Conservation (phyloP, 1,140 invertebrate species). For the Yoshiicerus persimilis region DNA sequence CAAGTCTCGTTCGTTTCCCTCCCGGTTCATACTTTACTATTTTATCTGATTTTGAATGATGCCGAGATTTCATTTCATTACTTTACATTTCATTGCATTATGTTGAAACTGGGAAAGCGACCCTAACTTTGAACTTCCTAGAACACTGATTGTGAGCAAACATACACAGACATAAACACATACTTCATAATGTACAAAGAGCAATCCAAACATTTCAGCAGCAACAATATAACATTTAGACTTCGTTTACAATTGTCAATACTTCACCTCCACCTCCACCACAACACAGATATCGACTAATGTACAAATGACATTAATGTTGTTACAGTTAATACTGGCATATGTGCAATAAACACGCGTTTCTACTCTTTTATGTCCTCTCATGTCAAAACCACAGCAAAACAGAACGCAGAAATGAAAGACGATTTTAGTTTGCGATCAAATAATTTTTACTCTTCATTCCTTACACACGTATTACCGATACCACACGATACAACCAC, state of each 20-base stretch:
- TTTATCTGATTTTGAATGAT: slow-evolving; percentile 23
- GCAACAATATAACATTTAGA: background rate
- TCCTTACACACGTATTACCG: no score
- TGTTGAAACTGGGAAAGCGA: background rate
- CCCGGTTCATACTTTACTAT: slow-evolving; percentile 7
- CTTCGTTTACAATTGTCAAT: background rate
- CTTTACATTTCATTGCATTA: background rate
- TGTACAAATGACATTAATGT: background rate
- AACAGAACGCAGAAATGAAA: background rate
- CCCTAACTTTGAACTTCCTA: background rate
- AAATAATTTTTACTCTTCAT: background rate
- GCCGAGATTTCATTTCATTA: slow-evolving; percentile 10
- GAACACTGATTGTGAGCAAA: background rate
- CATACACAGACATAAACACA: background rate
- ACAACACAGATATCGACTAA: background rate
- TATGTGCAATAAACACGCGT: background rate
- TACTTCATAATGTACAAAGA: background rate
- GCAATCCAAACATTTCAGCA: background rate
- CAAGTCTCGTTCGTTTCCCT: slow-evolving; percentile 5
- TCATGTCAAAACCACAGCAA: background rate
- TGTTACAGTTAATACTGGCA: background rate
- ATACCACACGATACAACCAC: no score
- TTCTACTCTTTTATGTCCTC: background rate
- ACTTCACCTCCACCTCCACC: background rate
- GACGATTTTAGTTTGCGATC: background rate